These are phyloP conservation scores for Rhagonycha fulva DNA, from an alignment of 2,888 invertebrate genomes.

Conservation along the genomic window DNA sequence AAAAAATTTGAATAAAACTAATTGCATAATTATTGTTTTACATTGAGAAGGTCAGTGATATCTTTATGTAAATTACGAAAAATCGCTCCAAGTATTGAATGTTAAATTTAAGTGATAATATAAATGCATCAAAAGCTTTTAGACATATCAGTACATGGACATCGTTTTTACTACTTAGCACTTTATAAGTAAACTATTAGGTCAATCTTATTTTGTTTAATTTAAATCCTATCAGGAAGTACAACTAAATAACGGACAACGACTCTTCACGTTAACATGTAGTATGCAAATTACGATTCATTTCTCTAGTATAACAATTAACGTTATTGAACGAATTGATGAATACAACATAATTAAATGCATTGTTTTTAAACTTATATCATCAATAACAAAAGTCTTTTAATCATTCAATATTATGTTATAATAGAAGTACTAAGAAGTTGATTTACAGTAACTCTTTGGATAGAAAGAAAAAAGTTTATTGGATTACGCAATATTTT, in stretches of 20 bases:
- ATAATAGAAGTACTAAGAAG: not conserved
- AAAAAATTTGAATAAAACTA: too few relatives aligned
- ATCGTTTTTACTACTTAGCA: not conserved
- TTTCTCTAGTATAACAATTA: not conserved
- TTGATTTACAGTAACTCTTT: not conserved
- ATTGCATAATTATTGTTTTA: not conserved
- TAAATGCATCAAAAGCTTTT: not conserved
- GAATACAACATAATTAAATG: not conserved
- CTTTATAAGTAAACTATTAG: not conserved
- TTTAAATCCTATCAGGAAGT: constrained; percentile 10
- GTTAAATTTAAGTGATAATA: not conserved
- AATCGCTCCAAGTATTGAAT: not conserved
- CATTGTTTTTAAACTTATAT: not conserved
- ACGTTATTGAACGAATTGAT: not conserved
- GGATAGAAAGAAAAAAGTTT: not conserved
- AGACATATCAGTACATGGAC: not conserved
- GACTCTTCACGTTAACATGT: constrained; percentile 7
- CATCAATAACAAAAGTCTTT: not conserved
- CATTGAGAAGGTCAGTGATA: not conserved
- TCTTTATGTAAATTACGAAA: not conserved
- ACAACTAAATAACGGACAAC: constrained; percentile 16
- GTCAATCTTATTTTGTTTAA: constrained; percentile 2
- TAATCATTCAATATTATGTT: too few relatives aligned
- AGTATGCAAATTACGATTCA: not conserved
- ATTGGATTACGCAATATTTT: not conserved